These are phyloP conservation scores for Apodemus speciosus DNA, from an alignment of 2,113 vertebrate species.

Conservation along the genomic window DNA sequence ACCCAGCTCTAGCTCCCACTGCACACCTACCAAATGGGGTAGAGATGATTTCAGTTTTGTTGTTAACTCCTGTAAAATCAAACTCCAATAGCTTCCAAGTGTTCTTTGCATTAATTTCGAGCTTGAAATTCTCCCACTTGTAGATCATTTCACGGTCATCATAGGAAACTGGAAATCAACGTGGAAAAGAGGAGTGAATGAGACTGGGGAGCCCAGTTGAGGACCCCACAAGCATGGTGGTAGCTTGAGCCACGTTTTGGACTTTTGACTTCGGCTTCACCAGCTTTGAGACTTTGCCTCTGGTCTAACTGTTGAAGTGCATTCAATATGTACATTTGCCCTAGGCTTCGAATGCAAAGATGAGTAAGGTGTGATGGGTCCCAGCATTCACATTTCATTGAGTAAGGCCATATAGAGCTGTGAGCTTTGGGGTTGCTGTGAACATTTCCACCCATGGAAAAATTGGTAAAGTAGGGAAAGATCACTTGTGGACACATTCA, in stretches of 20 bases:
- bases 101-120: constrained; percentile 85
- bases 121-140: constrained; percentile 86
- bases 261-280: constrained; percentile 39
- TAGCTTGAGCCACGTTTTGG: constrained; percentile 9
- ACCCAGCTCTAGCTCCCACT: neutral
- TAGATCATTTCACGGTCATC: constrained; percentile 85
- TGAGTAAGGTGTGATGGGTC: constrained; percentile 25
- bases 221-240: neutral
- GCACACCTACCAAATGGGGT: constrained; percentile 84
- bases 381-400: neutral
- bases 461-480: constrained; percentile 44
- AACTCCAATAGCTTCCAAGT: constrained; percentile 90
- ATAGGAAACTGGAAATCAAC: constrained; percentile 85
- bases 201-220: neutral
- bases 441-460: neutral
- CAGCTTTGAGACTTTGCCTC: constrained; percentile 35
- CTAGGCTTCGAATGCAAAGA: constrained; percentile 46
- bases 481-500: neutral
- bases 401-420: neutral
- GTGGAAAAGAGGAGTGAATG: neutral
- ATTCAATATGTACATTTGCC: constrained; percentile 39
- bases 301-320: constrained; percentile 43
- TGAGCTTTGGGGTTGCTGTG: neutral
- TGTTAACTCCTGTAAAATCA: constrained; percentile 86
- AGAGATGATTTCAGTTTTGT: constrained; percentile 83